Conservation (phyloP, 2,888 invertebrate species). For the Caenorhabditis japonica region DNA sequence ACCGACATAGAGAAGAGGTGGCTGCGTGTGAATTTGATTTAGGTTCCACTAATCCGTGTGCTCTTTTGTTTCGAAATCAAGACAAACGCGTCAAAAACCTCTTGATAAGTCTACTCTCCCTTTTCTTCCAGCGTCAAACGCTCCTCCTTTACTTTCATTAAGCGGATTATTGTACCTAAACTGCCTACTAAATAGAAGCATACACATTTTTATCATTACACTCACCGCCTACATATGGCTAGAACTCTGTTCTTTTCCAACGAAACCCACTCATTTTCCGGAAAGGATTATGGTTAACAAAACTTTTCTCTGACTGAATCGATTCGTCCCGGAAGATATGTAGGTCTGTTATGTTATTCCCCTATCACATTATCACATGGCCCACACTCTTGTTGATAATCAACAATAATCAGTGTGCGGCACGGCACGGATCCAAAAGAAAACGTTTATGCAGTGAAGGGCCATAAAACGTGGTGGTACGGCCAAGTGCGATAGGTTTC, state of each 20-base stretch:
- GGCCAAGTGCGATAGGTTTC: background rate
- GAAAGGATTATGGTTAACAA: constrained; percentile 11
- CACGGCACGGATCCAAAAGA: constrained; percentile 8
- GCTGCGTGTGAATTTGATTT: background rate
- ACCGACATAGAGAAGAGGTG: constrained; percentile 7
- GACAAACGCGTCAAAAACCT: constrained; percentile 15
- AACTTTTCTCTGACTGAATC: background rate
- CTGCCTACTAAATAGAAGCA: constrained; percentile 51
- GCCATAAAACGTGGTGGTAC: constrained; percentile 16
- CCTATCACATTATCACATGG: no score
- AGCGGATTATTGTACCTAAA: constrained; percentile 54
- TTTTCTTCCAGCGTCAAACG: constrained; percentile 38
- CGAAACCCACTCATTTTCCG: constrained; percentile 10
- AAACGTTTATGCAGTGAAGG: constrained; percentile 27
- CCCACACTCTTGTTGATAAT: constrained; percentile 10
- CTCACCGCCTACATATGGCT: constrained; percentile 10
- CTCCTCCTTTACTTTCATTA: constrained; percentile 44
- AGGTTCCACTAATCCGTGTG: no score
- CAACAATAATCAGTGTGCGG: constrained; percentile 33
- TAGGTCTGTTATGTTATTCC: no score
- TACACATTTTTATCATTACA: constrained; percentile 39
- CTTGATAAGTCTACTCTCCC: constrained; percentile 42
- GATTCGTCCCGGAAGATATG: background rate
- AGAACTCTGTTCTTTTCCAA: constrained; percentile 31
- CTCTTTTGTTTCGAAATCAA: constrained; percentile 30